A percentile compares a stretch with the other conserved stretches of the same genome.
Evolutionary conservation across 2,113 vertebrate species (phyloP).

Genomic region (Solenodon paradoxus): DNA sequence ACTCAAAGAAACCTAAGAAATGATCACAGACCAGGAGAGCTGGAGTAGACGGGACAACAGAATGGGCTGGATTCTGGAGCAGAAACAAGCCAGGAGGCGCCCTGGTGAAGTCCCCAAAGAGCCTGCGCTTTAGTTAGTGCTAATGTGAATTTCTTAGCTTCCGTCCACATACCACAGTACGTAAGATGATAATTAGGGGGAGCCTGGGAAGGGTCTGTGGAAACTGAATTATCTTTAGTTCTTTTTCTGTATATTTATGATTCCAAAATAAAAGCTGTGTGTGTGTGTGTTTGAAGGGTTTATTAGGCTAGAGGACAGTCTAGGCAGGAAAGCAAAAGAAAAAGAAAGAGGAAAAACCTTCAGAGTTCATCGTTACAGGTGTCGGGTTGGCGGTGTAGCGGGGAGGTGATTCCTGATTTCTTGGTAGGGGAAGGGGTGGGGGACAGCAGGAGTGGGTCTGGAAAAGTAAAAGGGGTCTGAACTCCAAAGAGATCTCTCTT

Average conservation of each 20-base stretch:
- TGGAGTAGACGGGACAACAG: not conserved
- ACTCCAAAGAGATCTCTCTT: not conserved
- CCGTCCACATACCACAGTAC: fast-evolving
- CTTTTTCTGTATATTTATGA: not conserved
- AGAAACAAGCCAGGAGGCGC: not conserved
- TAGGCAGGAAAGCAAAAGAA: not conserved
- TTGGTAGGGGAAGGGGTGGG: not conserved
- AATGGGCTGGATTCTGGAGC: not conserved
- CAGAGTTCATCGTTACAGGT: not conserved
- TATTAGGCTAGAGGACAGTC: not conserved
- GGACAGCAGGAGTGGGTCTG: not conserved
- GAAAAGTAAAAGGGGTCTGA: not conserved
- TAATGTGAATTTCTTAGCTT: fast-evolving
- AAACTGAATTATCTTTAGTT: not conserved
- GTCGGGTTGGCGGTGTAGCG: too few relatives aligned
- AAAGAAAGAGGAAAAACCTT: not conserved
- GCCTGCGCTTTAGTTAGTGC: not conserved
- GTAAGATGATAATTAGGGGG: too few relatives aligned
- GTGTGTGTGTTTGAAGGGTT: too few relatives aligned
- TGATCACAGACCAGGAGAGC: not conserved
- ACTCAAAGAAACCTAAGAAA: not conserved
- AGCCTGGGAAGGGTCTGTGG: too few relatives aligned
- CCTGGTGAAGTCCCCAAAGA: not conserved
- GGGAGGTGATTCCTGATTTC: not conserved
- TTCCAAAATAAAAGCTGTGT: not conserved